A percentile compares a stretch with the other conserved stretches of the same genome.
phyloP scores from a whole-genome alignment of 2,797 vertebrate genomes.

The Leucoraja ocellata region DNA sequence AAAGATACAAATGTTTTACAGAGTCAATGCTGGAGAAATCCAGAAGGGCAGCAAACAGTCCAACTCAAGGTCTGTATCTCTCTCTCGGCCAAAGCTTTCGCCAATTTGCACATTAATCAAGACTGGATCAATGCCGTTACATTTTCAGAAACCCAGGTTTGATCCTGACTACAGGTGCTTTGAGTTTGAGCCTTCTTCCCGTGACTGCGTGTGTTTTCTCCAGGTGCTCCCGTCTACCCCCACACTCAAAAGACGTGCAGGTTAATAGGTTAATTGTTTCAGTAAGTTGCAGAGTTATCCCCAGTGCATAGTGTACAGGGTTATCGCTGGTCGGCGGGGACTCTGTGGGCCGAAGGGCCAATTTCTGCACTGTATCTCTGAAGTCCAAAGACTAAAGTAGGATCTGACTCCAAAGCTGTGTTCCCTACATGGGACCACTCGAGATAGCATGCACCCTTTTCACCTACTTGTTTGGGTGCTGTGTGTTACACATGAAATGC shows the following conservation, averaged over 20 bases:
- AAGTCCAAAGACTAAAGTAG: too few relatives aligned
- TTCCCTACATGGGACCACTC: background rate
- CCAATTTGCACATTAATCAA: background rate
- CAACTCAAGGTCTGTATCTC: background rate
- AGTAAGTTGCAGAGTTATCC: too few relatives aligned
- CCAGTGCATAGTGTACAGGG: too few relatives aligned
- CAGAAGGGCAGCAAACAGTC: background rate
- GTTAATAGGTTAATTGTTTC: too few relatives aligned
- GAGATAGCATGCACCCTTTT: background rate
- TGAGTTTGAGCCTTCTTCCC: too few relatives aligned
- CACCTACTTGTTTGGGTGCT: background rate
- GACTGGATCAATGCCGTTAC: background rate
- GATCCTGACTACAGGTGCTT: too few relatives aligned
- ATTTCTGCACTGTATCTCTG: too few relatives aligned
- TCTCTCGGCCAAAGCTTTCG: background rate
- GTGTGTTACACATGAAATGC: background rate
- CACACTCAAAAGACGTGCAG: too few relatives aligned
- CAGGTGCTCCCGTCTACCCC: too few relatives aligned
- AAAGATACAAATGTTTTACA: background rate
- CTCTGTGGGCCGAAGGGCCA: too few relatives aligned
- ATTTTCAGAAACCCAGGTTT: background rate
- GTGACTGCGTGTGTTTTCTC: too few relatives aligned
- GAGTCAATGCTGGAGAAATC: background rate
- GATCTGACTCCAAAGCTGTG: background rate
- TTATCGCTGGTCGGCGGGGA: too few relatives aligned